A percentile compares a stretch with the other conserved stretches of the same genome.
Evolutionary conservation across 2,113 vertebrate genomes (phyloP).

Genomic region (Ophiodon elongatus): DNA sequence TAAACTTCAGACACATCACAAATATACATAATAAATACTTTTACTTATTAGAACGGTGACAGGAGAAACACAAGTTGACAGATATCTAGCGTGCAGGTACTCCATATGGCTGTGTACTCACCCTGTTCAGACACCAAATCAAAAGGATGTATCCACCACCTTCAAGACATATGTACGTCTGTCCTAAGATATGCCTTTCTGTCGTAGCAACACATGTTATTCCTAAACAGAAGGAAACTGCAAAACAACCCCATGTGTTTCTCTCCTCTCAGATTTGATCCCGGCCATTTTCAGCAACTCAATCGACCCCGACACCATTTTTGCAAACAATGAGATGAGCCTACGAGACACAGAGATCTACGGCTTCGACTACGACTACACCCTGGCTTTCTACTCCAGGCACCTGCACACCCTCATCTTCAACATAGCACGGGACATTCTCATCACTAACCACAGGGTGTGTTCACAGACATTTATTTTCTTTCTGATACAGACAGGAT

Average conservation of each 20-base stretch:
- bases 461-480: constrained; percentile 43
- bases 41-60: not conserved
- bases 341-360: constrained; percentile 96
- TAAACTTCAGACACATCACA: constrained; percentile 8
- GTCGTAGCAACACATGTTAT: not conserved
- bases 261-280: constrained; percentile 83
- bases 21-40: not conserved
- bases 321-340: constrained; percentile 98
- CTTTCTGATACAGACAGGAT: not conserved
- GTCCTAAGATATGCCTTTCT: not conserved
- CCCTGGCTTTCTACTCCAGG: constrained; percentile 95
- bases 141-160: not conserved
- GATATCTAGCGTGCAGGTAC: not conserved
- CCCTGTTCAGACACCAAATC: not conserved
- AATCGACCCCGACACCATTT: constrained; percentile 94
- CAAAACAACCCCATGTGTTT: not conserved
- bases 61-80: not conserved
- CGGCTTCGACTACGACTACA: constrained; percentile 99
- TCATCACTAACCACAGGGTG: constrained; percentile 95
- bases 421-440: constrained; percentile 94
- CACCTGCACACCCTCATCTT: constrained; percentile 96
- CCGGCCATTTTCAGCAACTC: constrained; percentile 88
- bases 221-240: not conserved
- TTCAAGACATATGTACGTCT: not conserved
- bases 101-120: not conserved